Evolutionary conservation across 2,113 vertebrate genomes (phyloP).

Genomic region (Seriola dumerili): DNA sequence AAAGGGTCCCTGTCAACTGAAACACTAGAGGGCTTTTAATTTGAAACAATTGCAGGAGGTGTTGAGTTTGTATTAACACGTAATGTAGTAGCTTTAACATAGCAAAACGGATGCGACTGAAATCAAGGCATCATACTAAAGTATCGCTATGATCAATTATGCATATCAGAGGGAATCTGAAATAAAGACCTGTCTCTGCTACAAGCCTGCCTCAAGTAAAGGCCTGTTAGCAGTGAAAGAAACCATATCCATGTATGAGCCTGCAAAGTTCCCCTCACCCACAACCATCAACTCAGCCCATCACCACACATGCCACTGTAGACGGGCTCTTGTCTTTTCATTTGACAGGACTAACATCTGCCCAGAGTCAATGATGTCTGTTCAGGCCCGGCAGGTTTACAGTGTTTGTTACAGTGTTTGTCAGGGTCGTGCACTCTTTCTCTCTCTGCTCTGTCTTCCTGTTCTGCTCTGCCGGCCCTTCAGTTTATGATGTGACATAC

Average conservation of each 20-base stretch:
- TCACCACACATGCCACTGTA: slow-evolving; percentile 28
- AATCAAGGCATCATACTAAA: no score
- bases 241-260: slow-evolving; percentile 19
- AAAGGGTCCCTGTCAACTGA: no score
- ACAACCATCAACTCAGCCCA: not conserved
- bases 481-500: not conserved
- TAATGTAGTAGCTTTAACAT: no score
- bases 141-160: no score
- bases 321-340: slow-evolving; percentile 22
- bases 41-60: no score
- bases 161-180: no score
- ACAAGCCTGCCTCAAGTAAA: no score
- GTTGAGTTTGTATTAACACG: no score
- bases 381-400: slow-evolving; percentile 41
- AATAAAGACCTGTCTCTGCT: no score
- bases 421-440: not conserved
- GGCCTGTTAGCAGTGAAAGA: not conserved
- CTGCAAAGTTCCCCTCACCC: not conserved
- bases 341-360: slow-evolving; percentile 53
- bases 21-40: no score
- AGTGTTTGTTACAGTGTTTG: slow-evolving; percentile 26
- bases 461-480: slow-evolving; percentile 25
- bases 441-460: not conserved
- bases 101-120: no score
- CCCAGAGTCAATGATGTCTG: slow-evolving; percentile 36